Evolutionary conservation across 2,888 invertebrate genomes (phyloP), one percentile per base, ranked within the genome.

Genomic region (Carcina quercana): DNA sequence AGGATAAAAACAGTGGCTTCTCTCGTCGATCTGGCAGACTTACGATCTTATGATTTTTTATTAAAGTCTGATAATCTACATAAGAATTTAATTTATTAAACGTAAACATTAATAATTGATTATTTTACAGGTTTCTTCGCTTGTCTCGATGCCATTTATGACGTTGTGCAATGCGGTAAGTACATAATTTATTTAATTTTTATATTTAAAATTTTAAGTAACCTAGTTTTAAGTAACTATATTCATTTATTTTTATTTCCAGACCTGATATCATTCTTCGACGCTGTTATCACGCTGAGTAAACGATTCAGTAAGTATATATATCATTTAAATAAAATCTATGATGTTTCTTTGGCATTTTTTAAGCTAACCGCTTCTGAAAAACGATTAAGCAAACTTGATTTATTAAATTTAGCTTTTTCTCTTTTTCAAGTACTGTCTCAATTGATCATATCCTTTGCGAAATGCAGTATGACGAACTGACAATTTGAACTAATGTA

Each of bases 221-320:
- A n/a, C n/a, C n/a, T n/a, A n/a, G n/a, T 25, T 25, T 15, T 28
- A 13, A 19, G 10, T 20, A 20, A 30, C 30, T 25, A 14, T 15
- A 25, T 29, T 13, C 20, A 25, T 21, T 38, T 28, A 19, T 26
- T 33, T 29, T 26, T 3, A 36, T 35, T 52, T 41, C 3, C 66
- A 72, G 72, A 69, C 44, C 42, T 59, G 2, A 50, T 65, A n/a
- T 54, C 41, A 7, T 68, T 72, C 43, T 61, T 70, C 15, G 63
- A 70, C 5, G 34, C 38, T 0, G 36, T 71, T 7, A 58, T 63
- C 2, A 62, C 67, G 0, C 45, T 69, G 4, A 68, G 67, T 32
- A 58, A 61, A 37, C 42, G 48, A 1, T 62, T 53, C 37, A 50
- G 72, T 72, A 43, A 69, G 71, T 64, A 43, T 32, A 25, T 15